Evolutionary conservation across 1,140 invertebrate genomes (phyloP), one percentile per base, ranked within the genome.

Genomic region (Luehdorfia chinensis): DNA sequence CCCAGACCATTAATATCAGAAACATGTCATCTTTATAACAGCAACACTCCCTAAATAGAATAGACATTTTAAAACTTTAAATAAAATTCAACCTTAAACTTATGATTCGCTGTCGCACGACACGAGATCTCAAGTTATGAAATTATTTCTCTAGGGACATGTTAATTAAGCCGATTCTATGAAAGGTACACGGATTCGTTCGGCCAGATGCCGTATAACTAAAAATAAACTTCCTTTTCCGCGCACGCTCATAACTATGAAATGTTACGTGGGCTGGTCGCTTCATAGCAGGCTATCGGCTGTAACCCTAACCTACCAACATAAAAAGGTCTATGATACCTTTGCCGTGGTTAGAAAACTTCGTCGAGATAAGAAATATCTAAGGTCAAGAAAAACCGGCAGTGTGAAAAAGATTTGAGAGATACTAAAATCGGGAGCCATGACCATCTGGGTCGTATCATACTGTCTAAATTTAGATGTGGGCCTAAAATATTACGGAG

Each of bases 161-260:
- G 59, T 73, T 81, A 83, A 85, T 85, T 85, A 75, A 74, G 60
- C 47, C 58, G 63, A 69, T 83, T 79, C 78, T 68, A 60, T 77
- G 75, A 79, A 83, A 77, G 55, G 63, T 65, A 53, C 57, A 65
- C 62, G 58, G 64, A 50, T 71, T 57, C 55, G 50, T 60, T 50
- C 50, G 56, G 60, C 68, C 81, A 85, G 81, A 85, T 85, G 81
- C 81, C 74, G 53, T 63, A 58, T 52, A 50, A 50, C 69, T 80
- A 83, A 77, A 85, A 79, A 85, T 85, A 85, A 39, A 85, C 81
- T 83, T 85, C 78, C 78, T 75, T 83, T 83, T 84, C 77, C 79
- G 68, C 68, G 72, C n/a, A n/a, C 62, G 68, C 59, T 73, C 75
- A 83, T 83, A 83, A 77, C 81, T 84, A 84, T 75, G 76, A 80